Evolutionary conservation across 1,140 invertebrate genomes (phyloP).

Genomic region (Drosophila rufa): DNA sequence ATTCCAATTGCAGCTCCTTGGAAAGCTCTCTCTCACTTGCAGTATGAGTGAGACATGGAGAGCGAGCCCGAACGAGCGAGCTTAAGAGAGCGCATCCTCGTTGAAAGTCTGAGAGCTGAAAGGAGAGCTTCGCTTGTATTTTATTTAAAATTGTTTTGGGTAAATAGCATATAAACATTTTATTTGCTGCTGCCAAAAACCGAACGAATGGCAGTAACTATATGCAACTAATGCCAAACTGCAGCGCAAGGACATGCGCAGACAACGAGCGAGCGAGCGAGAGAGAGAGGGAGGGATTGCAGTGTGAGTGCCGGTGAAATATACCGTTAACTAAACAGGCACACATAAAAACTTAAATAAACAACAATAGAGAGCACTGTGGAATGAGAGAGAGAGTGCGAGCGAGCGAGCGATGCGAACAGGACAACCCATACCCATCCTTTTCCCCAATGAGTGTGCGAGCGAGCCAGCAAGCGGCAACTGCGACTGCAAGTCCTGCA

Average conservation of each 20-base stretch:
- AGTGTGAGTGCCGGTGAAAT: slow-evolving; percentile 64
- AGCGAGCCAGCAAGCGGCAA: slow-evolving; percentile 11
- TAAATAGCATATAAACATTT: slow-evolving; percentile 84
- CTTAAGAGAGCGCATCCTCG: slow-evolving; percentile 24
- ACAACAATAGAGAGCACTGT: slow-evolving; percentile 72
- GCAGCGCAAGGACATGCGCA: slow-evolving; percentile 69
- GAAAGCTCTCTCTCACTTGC: slow-evolving; percentile 60
- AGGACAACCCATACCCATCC: slow-evolving; percentile 16
- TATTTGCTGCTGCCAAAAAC: slow-evolving; percentile 80
- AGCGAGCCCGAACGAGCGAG: slow-evolving; percentile 1
- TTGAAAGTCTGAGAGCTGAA: slow-evolving; percentile 17
- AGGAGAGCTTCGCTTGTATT: slow-evolving; percentile 57
- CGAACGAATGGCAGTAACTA: slow-evolving; percentile 62
- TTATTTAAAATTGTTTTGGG: slow-evolving; percentile 84
- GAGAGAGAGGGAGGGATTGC: slow-evolving; percentile 20
- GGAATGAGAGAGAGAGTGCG: slow-evolving; percentile 2
- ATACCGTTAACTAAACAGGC: slow-evolving; percentile 82
- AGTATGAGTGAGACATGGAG: slow-evolving; percentile 21
- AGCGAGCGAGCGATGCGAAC: slow-evolving; percentile 3
- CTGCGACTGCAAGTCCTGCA: slow-evolving; percentile 59
- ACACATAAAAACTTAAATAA: slow-evolving; percentile 84
- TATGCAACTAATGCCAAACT: slow-evolving; percentile 61
- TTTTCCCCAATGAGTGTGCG: slow-evolving; percentile 25
- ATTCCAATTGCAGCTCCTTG: slow-evolving; percentile 78
- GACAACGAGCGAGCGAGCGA: slow-evolving; percentile 15